Evolutionary conservation across 2,888 invertebrate species (phyloP), one percentile per base, ranked within the genome.

Genomic region (Acrocera orbiculus): DNA sequence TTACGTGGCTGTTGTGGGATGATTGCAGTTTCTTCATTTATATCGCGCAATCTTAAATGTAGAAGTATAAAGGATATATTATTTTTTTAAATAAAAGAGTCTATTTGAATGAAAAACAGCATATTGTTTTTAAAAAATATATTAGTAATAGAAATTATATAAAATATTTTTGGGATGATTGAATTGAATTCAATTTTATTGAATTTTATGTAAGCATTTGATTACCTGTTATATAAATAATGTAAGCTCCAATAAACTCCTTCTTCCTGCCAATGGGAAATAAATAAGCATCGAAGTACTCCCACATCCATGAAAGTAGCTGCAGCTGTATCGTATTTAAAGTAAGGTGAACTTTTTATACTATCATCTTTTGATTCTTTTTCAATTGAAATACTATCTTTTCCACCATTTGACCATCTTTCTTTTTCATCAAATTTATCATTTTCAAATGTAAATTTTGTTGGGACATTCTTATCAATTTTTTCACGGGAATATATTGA

Each of bases 221-320:
- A 41, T 42, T 49, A 85, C 87, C 89, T 73, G 52, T 87, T 85
- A 48, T 83, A 83, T 41, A 89, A 64, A 60, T 81, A 95, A 54
- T 87, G 83, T 19, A 96, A 62, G 10, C 90, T 92, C 98, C 98
- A 98, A 56, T 83, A 87, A 9, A 96, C 80, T 0, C 98, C 98
- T 55, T 96, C 95, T 54, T 96, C 95, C 52, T 87, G 81, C 98
- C 98, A 99, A 51, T 93, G 90, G 0, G 87, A 74, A 39, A 93
- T 82, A 53, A 98, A 93, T 10, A 99, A 67, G 54, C 96, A 95
- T 32, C 96, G 70, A 34, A 99, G 61, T 0, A 96, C 93, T 3
- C 93, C 90, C 1, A 99, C 87, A 57, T 99, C 98, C 35, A 98
- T 65, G 56, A 92, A 95, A 2, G 92, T 93, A 1, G 98, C 98